Conservation (phyloP, 2,888 invertebrate genomes). For the Drosophila nigricruria region DNA sequence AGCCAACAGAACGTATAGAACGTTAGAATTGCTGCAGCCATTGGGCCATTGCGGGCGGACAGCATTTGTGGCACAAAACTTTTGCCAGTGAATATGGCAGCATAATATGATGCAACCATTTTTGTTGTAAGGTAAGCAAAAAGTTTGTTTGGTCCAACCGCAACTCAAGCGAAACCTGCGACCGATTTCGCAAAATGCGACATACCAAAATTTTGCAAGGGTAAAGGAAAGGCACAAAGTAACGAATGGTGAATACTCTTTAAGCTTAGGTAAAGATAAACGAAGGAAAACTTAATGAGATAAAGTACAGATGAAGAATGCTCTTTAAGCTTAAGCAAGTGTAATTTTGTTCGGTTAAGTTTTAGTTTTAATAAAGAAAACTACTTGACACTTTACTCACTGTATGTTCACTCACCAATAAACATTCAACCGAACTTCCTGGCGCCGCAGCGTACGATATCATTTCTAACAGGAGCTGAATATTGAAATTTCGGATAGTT, state of each 20-base stretch:
- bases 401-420: no score
- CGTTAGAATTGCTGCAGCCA: slow-evolving; percentile 9
- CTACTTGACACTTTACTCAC: no score
- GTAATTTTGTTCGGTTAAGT: no score
- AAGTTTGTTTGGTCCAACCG: slow-evolving; percentile 60
- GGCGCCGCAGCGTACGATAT: no score
- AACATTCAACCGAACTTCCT: no score
- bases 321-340: no score
- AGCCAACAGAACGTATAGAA: slow-evolving; percentile 14
- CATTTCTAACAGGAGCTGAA: no score
- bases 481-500: no score
- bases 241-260: background rate
- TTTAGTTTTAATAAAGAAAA: no score
- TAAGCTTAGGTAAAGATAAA: background rate
- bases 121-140: slow-evolving; percentile 73
- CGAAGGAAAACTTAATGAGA: no score
- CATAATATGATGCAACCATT: slow-evolving; percentile 40
- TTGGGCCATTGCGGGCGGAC: slow-evolving; percentile 3
- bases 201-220: slow-evolving; percentile 20
- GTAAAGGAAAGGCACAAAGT: background rate
- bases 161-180: slow-evolving; percentile 74
- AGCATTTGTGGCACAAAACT: slow-evolving; percentile 47
- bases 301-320: no score
- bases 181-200: slow-evolving; percentile 63
- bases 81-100: slow-evolving; percentile 67